These are phyloP conservation scores for Andrena bicolor DNA, from an alignment of 2,888 invertebrate species.

Conservation along the genomic window DNA sequence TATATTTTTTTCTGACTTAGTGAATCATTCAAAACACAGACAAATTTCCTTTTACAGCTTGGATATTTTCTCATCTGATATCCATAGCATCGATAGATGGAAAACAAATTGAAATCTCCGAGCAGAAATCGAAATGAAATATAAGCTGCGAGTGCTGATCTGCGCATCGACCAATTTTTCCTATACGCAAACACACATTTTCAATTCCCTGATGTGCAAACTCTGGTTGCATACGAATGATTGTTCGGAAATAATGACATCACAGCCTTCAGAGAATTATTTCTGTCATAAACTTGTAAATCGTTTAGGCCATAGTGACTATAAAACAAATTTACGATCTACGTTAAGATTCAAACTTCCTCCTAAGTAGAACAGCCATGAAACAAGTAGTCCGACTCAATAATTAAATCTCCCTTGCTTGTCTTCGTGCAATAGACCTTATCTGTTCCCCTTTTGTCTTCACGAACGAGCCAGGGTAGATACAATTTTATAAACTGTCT, in stretches of 20 bases:
- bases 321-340: neutral
- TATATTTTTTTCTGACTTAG: too few relatives aligned
- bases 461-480: neutral
- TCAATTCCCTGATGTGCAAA: neutral
- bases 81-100: neutral
- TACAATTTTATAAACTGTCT: neutral
- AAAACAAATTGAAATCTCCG: constrained; percentile 7
- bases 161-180: neutral
- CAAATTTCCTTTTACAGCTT: too few relatives aligned
- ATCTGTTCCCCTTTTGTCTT: neutral
- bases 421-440: neutral
- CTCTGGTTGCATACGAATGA: neutral
- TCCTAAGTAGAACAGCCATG: neutral
- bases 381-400: neutral
- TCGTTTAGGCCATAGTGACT: neutral
- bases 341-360: neutral
- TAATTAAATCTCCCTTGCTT: constrained; percentile 8
- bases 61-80: neutral
- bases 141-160: neutral
- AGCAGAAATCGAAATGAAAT: neutral
- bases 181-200: neutral
- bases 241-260: neutral
- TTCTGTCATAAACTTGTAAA: neutral
- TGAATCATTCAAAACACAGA: too few relatives aligned
- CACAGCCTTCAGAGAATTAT: neutral